These are phyloP conservation scores for Onychomys leucogaster DNA, from an alignment of 2,797 vertebrate species.

Conservation along the genomic window DNA sequence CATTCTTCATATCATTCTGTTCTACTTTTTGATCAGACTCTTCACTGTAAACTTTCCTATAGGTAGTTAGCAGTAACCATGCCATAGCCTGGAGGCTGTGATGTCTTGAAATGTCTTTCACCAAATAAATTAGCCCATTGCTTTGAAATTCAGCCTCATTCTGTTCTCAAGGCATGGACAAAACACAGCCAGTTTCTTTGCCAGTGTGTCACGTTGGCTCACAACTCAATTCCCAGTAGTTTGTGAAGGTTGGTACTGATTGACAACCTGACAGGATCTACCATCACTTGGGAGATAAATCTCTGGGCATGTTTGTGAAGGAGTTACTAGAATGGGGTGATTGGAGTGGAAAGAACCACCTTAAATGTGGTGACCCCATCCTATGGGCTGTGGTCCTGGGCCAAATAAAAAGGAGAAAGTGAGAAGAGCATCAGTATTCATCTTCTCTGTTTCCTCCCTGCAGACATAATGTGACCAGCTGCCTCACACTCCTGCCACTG, in stretches of 20 bases:
- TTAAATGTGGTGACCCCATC: neutral
- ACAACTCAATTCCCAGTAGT: neutral
- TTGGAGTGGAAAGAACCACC: neutral
- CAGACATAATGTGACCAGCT: neutral
- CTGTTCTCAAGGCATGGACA: neutral
- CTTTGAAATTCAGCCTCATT: neutral
- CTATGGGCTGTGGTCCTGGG: neutral
- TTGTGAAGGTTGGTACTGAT: neutral
- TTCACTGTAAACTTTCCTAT: neutral
- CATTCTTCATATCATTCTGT: neutral
- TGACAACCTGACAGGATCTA: neutral
- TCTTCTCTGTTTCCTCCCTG: neutral
- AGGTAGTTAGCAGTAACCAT: neutral
- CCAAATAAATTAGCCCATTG: neutral
- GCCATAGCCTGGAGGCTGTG: neutral
- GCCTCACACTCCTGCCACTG: neutral
- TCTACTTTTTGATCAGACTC: neutral
- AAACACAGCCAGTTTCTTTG: neutral
- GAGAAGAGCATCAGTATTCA: neutral
- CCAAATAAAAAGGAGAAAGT: neutral
- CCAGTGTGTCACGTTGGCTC: neutral
- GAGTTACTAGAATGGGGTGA: neutral
- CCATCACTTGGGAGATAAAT: neutral
- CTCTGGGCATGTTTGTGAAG: neutral
- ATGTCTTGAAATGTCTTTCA: neutral